Conservation (phyloP, 2,113 vertebrate genomes). For the Corythaeola cristata region DNA sequence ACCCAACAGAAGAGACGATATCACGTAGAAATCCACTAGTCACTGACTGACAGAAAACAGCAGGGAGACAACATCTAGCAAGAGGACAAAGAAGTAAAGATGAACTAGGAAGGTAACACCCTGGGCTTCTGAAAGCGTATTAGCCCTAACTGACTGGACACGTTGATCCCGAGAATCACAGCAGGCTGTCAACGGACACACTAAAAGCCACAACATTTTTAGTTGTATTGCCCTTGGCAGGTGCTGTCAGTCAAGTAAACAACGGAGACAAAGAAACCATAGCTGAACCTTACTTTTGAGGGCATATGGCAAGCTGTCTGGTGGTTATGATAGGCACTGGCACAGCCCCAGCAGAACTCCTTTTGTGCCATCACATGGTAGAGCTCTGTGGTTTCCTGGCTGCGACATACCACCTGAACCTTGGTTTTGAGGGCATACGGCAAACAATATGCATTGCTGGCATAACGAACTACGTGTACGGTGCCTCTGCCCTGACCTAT, state of each 20-base stretch:
- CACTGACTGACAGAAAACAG: neutral
- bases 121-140: neutral
- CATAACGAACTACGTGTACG: neutral
- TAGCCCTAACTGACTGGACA: neutral
- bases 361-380: neutral
- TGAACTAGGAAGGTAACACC: neutral
- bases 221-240: neutral
- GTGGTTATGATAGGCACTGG: neutral
- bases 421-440: rapidly evolving
- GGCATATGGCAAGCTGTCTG: neutral
- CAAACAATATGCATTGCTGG: neutral
- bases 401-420: neutral
- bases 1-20: neutral
- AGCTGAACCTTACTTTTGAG: neutral
- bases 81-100: neutral
- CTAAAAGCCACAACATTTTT: neutral
- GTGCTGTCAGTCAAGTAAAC: neutral
- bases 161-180: neutral
- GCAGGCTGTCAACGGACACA: neutral
- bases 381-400: neutral
- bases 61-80: neutral
- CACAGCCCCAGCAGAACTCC: neutral
- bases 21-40: neutral
- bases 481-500: neutral
- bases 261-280: neutral